Conservation (phyloP, 2,888 invertebrate genomes). For the Trissoscelio sp. region DNA sequence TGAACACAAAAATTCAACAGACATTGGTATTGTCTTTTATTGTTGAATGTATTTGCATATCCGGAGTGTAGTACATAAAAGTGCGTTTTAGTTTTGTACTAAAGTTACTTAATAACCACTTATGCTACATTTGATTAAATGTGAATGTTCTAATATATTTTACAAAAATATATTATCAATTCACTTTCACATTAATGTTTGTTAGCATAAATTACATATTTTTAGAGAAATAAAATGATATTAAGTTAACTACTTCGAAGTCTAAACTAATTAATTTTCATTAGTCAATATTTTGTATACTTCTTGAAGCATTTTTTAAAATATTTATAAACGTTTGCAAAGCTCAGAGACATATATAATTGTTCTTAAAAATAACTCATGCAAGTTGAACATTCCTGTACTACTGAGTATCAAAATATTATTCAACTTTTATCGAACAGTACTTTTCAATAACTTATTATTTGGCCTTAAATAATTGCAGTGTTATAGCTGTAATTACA, state of each 20-base stretch:
- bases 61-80: slow-evolving; percentile 13
- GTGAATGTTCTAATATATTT: slow-evolving; percentile 25
- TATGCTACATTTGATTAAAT: slow-evolving; percentile 17
- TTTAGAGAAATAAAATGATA: slow-evolving; percentile 19
- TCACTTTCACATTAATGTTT: slow-evolving; percentile 3
- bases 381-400: slow-evolving; percentile 7
- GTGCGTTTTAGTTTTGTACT: slow-evolving; percentile 14
- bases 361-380: background rate
- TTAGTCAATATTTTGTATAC: no score
- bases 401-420: slow-evolving; percentile 17
- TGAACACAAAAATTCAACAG: slow-evolving; percentile 55
- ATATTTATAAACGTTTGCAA: no score
- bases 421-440: background rate
- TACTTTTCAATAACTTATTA: slow-evolving; percentile 11
- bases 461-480: slow-evolving; percentile 19
- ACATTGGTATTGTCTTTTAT: slow-evolving; percentile 44
- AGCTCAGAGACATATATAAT: background rate
- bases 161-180: slow-evolving; percentile 22
- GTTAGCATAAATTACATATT: background rate
- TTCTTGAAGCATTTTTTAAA: no score
- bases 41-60: slow-evolving; percentile 48
- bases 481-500: slow-evolving; percentile 26
- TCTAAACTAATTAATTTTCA: no score
- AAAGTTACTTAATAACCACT: slow-evolving; percentile 28
- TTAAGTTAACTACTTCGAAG: no score